phyloP scores from a whole-genome alignment of 2,797 vertebrate species.

The Erethizon dorsatum region DNA sequence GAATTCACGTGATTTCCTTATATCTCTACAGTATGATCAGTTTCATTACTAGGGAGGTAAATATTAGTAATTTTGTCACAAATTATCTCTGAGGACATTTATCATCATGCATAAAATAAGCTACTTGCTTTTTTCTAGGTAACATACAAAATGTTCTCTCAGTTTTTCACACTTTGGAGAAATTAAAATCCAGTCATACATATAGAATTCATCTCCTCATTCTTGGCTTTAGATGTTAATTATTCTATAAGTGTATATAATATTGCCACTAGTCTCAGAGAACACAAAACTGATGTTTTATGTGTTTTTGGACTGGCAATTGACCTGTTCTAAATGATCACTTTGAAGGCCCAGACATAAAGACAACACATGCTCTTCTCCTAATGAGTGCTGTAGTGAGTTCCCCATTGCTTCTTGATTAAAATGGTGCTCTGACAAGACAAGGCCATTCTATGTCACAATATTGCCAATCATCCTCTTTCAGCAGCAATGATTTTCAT shows the following conservation, averaged over 20 bases:
- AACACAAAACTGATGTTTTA: not conserved
- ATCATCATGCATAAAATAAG: not conserved
- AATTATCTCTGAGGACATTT: not conserved
- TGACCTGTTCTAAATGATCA: not conserved
- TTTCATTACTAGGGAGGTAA: not conserved
- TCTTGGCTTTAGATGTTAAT: slow-evolving; percentile 23
- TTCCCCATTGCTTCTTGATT: not conserved
- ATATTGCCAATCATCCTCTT: not conserved
- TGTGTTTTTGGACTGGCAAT: not conserved
- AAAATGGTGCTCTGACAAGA: not conserved
- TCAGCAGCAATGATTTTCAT: not conserved
- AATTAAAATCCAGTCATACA: not conserved
- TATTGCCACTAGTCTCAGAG: not conserved
- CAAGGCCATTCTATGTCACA: not conserved
- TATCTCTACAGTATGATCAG: not conserved
- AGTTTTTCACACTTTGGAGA: not conserved
- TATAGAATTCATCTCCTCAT: not conserved
- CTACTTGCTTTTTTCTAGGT: not conserved
- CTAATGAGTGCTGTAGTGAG: not conserved
- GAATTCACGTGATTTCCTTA: not conserved
- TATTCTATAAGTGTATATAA: not conserved
- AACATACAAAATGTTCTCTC: not conserved
- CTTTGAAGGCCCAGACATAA: not conserved
- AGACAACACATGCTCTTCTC: not conserved
- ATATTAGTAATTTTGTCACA: not conserved